Evolutionary conservation across 2,888 invertebrate genomes (phyloP).

Genomic region (Acleris cristana): DNA sequence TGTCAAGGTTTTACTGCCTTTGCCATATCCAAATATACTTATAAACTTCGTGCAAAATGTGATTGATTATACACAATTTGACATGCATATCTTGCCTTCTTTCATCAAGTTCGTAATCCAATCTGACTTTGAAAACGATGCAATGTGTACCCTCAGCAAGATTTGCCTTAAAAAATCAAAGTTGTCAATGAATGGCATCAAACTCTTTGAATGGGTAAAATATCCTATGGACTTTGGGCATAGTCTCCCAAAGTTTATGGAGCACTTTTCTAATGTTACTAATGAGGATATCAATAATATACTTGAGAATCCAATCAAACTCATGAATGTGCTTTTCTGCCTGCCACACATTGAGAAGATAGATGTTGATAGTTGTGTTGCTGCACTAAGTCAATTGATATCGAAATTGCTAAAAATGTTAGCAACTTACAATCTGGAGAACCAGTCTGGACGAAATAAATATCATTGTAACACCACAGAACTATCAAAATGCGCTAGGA

Average conservation of each 20-base stretch:
- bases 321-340: slow-evolving; percentile 79
- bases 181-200: slow-evolving; percentile 83
- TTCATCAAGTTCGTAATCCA: slow-evolving; percentile 85
- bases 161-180: slow-evolving; percentile 88
- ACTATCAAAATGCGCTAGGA: slow-evolving; percentile 64
- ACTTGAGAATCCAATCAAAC: slow-evolving; percentile 65
- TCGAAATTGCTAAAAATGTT: slow-evolving; percentile 57
- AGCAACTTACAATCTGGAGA: slow-evolving; percentile 62
- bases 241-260: slow-evolving; percentile 65
- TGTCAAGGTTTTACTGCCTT: slow-evolving; percentile 84
- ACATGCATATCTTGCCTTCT: slow-evolving; percentile 87
- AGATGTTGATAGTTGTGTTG: slow-evolving; percentile 62
- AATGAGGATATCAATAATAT: slow-evolving; percentile 64
- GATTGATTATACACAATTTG: slow-evolving; percentile 87
- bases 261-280: slow-evolving; percentile 63
- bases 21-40: slow-evolving; percentile 82
- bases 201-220: slow-evolving; percentile 85
- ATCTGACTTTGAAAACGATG: slow-evolving; percentile 78
- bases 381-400: slow-evolving; percentile 64
- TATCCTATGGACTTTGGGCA: slow-evolving; percentile 86
- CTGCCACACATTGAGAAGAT: slow-evolving; percentile 82
- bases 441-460: slow-evolving; percentile 55
- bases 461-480: slow-evolving; percentile 62
- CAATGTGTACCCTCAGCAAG: slow-evolving; percentile 85
- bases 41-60: slow-evolving; percentile 87